Evolutionary conservation across 1,140 invertebrate genomes (phyloP).

Genomic region (Tetragnatha versicolor): DNA sequence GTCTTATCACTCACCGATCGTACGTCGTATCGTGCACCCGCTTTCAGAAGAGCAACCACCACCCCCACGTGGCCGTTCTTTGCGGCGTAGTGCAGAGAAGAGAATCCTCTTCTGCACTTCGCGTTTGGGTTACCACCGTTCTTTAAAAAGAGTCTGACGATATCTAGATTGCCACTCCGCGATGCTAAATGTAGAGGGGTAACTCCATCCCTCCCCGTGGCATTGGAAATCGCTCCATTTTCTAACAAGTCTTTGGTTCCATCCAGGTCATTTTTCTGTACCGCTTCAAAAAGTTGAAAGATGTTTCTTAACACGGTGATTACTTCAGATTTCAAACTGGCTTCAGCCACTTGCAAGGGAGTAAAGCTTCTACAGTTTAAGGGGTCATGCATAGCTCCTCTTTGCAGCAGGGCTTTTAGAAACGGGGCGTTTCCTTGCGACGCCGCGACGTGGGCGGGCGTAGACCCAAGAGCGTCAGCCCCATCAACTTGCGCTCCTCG

Average conservation of each 20-base stretch:
- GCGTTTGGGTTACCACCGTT: neutral
- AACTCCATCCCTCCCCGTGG: neutral
- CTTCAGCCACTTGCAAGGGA: neutral
- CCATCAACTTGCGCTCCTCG: conserved; percentile 32
- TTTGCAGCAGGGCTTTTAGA: neutral
- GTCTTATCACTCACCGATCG: neutral
- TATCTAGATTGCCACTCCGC: neutral
- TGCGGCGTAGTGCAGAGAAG: conserved; percentile 27
- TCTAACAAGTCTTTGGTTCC: neutral
- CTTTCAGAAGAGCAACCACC: neutral
- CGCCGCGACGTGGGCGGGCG: conserved; percentile 12
- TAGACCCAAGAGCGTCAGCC: neutral
- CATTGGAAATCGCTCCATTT: neutral
- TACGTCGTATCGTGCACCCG: conserved; percentile 17
- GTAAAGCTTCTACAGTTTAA: neutral
- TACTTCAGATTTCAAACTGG: neutral
- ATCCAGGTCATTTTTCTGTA: neutral
- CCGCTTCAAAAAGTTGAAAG: neutral
- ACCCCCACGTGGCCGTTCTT: conserved; percentile 18
- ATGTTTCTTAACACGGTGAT: neutral
- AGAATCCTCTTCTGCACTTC: neutral
- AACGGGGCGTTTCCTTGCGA: neutral
- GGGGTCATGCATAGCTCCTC: neutral
- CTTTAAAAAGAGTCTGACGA: neutral
- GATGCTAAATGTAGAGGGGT: neutral